phyloP scores from a whole-genome alignment of 1,140 invertebrate genomes.

The Plectrocnemia conspersa region DNA sequence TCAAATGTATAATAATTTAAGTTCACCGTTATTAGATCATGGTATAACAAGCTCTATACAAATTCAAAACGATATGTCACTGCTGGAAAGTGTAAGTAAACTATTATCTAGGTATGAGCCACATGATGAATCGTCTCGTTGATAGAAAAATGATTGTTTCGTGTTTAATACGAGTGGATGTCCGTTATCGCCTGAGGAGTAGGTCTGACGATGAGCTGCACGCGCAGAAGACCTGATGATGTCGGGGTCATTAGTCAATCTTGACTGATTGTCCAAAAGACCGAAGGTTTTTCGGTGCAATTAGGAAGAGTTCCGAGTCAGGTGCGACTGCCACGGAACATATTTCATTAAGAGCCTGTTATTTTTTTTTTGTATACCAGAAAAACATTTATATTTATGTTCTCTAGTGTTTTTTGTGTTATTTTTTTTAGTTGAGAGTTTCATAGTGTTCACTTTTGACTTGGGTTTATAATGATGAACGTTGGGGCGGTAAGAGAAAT shows the following conservation, averaged over 20 bases:
- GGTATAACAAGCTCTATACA: too few relatives aligned
- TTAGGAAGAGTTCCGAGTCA: conserved; percentile 1
- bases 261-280: conserved; percentile 6
- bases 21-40: too few relatives aligned
- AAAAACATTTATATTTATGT: not conserved
- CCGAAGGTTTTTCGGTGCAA: conserved; percentile 2
- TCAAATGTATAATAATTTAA: too few relatives aligned
- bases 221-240: conserved; percentile 4
- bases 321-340: conserved; percentile 5
- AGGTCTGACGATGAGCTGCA: not conserved
- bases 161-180: not conserved
- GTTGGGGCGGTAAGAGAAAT: conserved; percentile 8
- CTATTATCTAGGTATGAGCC: too few relatives aligned
- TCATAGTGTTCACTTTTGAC: not conserved
- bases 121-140: not conserved
- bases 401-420: not conserved
- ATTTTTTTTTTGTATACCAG: not conserved
- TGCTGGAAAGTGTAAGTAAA: too few relatives aligned
- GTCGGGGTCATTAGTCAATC: conserved; percentile 5
- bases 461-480: conserved; percentile 4
- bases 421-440: not conserved
- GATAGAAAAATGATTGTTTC: conserved; percentile 7
- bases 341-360: conserved; percentile 1
- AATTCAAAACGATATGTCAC: too few relatives aligned
- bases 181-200: conserved; percentile 1